phyloP scores from a whole-genome alignment of 2,888 invertebrate genomes.

The Meiosimyza platycephala region DNA sequence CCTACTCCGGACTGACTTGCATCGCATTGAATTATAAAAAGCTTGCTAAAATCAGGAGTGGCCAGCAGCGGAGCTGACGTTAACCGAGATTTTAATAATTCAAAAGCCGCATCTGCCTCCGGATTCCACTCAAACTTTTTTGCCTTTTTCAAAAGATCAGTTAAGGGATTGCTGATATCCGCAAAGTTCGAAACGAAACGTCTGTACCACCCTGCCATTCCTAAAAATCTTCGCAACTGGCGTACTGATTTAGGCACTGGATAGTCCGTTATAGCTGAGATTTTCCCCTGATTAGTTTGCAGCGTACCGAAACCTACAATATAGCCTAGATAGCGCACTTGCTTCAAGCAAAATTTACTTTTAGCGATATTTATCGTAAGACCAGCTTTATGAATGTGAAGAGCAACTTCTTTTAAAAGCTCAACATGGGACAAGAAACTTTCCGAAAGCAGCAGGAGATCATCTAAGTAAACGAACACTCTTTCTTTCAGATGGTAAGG shows the following conservation, averaged over 20 bases:
- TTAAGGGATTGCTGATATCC: not conserved
- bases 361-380: not conserved
- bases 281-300: not conserved
- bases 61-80: slow-evolving; percentile 36
- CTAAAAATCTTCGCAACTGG: slow-evolving; percentile 2
- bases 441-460: not conserved
- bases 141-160: not conserved
- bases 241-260: not conserved
- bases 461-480: not conserved
- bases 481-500: slow-evolving; percentile 3
- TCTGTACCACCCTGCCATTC: slow-evolving; percentile 2
- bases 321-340: not conserved
- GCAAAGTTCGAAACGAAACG: not conserved
- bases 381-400: not conserved
- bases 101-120: not conserved
- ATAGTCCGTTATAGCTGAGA: not conserved
- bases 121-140: not conserved
- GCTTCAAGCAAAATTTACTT: slow-evolving; percentile 4
- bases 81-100: not conserved
- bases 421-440: not conserved
- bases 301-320: not conserved
- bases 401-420: not conserved
- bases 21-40: too few species aligned
- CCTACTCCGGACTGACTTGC: too few species aligned
- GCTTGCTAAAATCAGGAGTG: slow-evolving; percentile 36